Percentiles rank a stretch among this genome's conserved stretches.
Conservation (phyloP, 2,888 invertebrate species). For the Leptodirus hochenwartii region DNA sequence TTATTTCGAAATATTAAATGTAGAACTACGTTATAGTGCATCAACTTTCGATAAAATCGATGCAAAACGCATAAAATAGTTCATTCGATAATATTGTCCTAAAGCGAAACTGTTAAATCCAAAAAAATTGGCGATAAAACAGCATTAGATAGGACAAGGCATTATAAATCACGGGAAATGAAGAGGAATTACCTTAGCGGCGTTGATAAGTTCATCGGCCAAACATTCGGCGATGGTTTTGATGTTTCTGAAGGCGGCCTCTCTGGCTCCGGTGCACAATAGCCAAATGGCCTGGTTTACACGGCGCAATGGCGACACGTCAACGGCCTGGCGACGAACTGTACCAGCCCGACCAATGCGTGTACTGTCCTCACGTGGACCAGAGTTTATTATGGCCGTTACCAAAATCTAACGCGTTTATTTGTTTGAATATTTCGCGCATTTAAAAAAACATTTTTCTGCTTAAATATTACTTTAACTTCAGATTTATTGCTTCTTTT, state of each 20-base stretch:
- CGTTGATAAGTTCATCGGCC: constrained; percentile 99
- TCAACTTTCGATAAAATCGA: too few species aligned
- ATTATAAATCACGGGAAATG: constrained; percentile 5
- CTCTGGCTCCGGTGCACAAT: constrained; percentile 95
- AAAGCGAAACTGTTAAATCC: constrained; percentile 20
- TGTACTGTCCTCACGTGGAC: constrained; percentile 98
- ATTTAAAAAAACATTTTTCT: too few species aligned
- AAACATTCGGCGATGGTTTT: constrained; percentile 99
- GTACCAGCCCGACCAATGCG: constrained; percentile 99
- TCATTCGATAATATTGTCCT: constrained; percentile 18
- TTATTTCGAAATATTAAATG: too few species aligned
- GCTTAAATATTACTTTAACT: too few species aligned
- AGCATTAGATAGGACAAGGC: constrained; percentile 23
- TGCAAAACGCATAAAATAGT: too few species aligned
- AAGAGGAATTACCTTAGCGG: constrained; percentile 60
- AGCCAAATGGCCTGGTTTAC: constrained; percentile 99
- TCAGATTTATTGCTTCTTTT: too few species aligned
- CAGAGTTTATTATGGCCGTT: constrained; percentile 96
- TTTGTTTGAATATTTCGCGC: too few species aligned
- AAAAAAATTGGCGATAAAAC: constrained; percentile 10
- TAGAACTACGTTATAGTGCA: too few species aligned
- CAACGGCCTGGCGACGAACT: constrained; percentile 98
- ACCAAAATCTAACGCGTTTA: constrained; percentile 85
- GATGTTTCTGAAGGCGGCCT: constrained; percentile 98
- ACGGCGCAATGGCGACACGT: constrained; percentile 93